phyloP scores from a whole-genome alignment of 2,888 invertebrate species.

The Anoncus sp. region DNA sequence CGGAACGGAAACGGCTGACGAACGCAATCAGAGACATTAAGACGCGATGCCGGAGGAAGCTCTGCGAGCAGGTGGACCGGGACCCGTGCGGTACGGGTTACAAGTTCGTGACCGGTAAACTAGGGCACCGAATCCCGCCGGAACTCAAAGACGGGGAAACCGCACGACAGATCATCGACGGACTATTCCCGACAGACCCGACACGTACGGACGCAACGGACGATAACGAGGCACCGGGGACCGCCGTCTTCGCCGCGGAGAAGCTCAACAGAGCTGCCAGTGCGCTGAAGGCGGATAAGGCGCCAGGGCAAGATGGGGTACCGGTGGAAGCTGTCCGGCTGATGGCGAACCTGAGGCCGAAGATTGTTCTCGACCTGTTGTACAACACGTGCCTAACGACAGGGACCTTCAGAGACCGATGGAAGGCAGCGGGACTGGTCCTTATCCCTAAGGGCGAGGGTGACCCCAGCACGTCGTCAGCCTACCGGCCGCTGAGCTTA shows the following conservation, averaged over 20 bases:
- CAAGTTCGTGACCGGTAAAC: no score
- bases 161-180: no score
- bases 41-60: no score
- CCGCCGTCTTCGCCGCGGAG: conserved; percentile 25
- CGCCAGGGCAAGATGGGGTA: conserved; percentile 35
- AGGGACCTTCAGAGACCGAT: conserved; percentile 31
- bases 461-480: conserved; percentile 36
- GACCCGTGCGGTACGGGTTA: no score
- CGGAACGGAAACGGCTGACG: no score
- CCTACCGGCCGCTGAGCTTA: conserved; percentile 70
- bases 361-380: conserved; percentile 46
- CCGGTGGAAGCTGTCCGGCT: conserved; percentile 46
- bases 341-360: conserved; percentile 31
- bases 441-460: conserved; percentile 14
- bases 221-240: no score
- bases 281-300: conserved; percentile 9
- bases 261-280: conserved; percentile 36
- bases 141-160: no score
- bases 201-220: no score
- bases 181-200: no score
- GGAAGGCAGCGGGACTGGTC: conserved; percentile 34
- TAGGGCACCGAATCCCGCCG: no score
- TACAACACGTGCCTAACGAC: conserved; percentile 41
- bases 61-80: no score
- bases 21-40: no score